These are phyloP conservation scores for Heliangelus exortis DNA, from an alignment of 2,797 vertebrate genomes.

Conservation along the genomic window DNA sequence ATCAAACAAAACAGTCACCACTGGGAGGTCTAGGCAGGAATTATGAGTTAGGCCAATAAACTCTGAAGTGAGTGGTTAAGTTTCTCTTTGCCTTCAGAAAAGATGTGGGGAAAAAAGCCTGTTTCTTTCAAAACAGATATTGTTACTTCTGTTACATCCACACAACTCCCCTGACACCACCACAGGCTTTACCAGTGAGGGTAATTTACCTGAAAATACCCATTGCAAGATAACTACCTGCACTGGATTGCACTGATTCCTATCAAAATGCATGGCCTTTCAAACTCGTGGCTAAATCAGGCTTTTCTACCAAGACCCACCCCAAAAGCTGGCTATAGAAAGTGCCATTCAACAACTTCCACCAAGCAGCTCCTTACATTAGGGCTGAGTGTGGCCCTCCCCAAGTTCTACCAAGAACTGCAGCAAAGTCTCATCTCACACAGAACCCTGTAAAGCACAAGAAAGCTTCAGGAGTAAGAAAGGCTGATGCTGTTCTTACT, in stretches of 20 bases:
- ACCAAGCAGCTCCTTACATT: background rate
- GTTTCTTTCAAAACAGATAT: background rate
- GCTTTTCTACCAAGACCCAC: conserved; percentile 1
- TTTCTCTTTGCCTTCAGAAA: background rate
- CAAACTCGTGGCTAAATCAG: conserved; percentile 11
- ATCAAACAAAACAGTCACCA: background rate
- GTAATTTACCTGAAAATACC: background rate
- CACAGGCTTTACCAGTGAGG: background rate
- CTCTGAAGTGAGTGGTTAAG: background rate
- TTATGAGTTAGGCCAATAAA: background rate
- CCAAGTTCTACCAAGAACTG: background rate
- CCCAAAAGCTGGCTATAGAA: background rate
- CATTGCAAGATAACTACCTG: background rate
- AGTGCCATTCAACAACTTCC: background rate
- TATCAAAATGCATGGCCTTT: conserved; percentile 39
- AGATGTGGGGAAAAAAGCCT: background rate
- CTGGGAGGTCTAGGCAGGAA: background rate
- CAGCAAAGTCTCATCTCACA: background rate
- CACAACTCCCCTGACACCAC: background rate
- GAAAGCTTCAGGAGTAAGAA: background rate
- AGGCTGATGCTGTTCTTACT: background rate
- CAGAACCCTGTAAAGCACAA: accelerated
- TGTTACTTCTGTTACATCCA: background rate
- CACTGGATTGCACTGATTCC: background rate
- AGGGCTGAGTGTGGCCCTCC: background rate